These are phyloP conservation scores for Actenoides hombroni DNA, from an alignment of 2,113 vertebrate genomes.

Conservation along the genomic window DNA sequence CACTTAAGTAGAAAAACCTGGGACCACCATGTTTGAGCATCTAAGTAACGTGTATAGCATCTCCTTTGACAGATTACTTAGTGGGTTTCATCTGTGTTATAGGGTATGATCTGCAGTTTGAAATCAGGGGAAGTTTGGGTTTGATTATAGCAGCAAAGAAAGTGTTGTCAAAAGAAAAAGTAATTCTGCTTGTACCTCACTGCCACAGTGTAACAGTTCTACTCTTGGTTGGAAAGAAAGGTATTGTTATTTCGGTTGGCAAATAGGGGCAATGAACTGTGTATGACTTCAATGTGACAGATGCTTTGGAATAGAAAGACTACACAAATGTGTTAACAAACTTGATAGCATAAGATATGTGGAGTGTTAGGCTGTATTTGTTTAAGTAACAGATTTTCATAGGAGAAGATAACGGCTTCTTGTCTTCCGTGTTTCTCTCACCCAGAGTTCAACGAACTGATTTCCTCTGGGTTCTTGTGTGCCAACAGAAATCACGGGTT, in stretches of 20 bases:
- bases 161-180: not conserved
- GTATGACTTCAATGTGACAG: not conserved
- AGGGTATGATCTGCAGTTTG: not conserved
- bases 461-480: not conserved
- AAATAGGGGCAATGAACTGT: not conserved
- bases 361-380: not conserved
- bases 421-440: not conserved
- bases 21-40: not conserved
- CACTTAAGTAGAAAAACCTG: not conserved
- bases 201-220: not conserved
- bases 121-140: not conserved
- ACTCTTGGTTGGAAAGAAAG: not conserved
- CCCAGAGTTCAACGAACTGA: not conserved
- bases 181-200: not conserved
- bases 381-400: not conserved
- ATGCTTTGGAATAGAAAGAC: not conserved
- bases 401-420: not conserved
- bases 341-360: not conserved
- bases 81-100: not conserved
- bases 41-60: fast-evolving
- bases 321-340: not conserved
- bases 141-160: not conserved
- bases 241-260: not conserved
- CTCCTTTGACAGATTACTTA: not conserved
- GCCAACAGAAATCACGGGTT: not conserved